These are phyloP conservation scores for Ashinkailepas kermadecensis DNA, from an alignment of 2,888 invertebrate genomes.

Conservation along the genomic window DNA sequence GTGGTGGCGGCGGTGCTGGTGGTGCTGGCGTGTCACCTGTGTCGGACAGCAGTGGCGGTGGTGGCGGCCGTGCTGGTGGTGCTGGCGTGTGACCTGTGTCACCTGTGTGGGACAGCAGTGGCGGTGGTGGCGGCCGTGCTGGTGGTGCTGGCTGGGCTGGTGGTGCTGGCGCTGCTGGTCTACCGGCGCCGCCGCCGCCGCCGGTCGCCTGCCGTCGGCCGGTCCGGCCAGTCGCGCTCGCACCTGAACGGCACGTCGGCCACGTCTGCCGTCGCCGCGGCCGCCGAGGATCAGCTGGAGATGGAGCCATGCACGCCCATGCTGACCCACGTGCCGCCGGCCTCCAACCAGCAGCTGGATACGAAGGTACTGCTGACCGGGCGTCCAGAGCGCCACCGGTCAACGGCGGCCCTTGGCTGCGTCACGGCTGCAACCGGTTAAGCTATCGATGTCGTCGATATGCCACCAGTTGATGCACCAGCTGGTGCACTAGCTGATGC, in stretches of 20 bases:
- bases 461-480: too few relatives aligned
- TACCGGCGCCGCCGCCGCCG: not conserved
- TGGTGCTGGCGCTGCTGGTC: not conserved
- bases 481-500: too few relatives aligned
- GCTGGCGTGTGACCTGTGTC: too few relatives aligned
- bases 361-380: conserved; percentile 46
- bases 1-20: too few relatives aligned
- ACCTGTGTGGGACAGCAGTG: too few relatives aligned
- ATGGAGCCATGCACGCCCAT: conserved; percentile 42
- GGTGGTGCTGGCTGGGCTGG: not conserved
- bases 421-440: too few relatives aligned
- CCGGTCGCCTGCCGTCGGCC: not conserved
- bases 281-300: conserved; percentile 36
- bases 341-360: conserved; percentile 45
- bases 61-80: too few relatives aligned
- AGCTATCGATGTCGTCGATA: too few relatives aligned
- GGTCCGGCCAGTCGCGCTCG: not conserved
- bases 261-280: not conserved
- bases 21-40: too few relatives aligned
- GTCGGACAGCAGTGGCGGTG: too few relatives aligned
- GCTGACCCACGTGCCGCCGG: conserved; percentile 38
- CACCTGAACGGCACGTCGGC: not conserved
- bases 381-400: not conserved
- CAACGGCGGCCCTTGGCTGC: too few relatives aligned
- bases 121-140: not conserved